Conservation (phyloP, 2,113 vertebrate genomes). For the Lucifuga dentata region DNA sequence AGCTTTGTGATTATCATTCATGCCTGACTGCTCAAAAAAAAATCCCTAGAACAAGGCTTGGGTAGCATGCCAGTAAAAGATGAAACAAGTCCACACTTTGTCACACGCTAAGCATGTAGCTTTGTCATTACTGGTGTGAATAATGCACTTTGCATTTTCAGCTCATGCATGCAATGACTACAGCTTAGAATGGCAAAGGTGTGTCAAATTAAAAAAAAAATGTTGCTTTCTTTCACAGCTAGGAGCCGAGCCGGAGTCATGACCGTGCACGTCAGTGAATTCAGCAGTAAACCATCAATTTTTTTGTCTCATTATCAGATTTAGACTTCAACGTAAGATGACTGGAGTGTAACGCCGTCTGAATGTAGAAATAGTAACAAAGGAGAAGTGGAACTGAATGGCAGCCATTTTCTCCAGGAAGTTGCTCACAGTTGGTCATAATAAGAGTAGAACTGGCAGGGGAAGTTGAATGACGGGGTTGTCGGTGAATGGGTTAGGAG, state of each 20-base stretch:
- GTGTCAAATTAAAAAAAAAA: conserved; percentile 43
- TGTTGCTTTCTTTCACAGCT: conserved; percentile 45
- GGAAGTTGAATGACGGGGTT: conserved; percentile 41
- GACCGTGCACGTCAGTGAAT: conserved; percentile 7
- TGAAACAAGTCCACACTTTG: conserved; percentile 36
- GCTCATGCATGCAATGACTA: conserved; percentile 72
- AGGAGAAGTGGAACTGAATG: conserved; percentile 17
- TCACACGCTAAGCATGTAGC: conserved; percentile 62
- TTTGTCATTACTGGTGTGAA: conserved; percentile 73
- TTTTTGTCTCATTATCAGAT: neutral
- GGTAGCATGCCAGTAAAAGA: conserved; percentile 55
- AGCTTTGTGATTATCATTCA: neutral
- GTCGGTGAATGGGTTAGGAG: neutral
- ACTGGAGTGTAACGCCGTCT: conserved; percentile 20
- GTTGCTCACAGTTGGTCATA: conserved; percentile 28
- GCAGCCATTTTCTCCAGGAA: conserved; percentile 57
- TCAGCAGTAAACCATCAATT: neutral
- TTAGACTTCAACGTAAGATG: conserved; percentile 5
- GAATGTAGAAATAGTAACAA: conserved; percentile 8
- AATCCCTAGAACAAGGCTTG: conserved; percentile 51
- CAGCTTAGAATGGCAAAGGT: conserved; percentile 64
- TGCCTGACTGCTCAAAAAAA: neutral
- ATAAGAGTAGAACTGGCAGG: neutral
- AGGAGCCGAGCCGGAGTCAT: conserved; percentile 23
- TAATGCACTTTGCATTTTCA: conserved; percentile 76